A percentile compares a stretch with the other conserved stretches of the same genome.
Conservation (phyloP, 2,888 invertebrate species). For the Craniophora ligustri region DNA sequence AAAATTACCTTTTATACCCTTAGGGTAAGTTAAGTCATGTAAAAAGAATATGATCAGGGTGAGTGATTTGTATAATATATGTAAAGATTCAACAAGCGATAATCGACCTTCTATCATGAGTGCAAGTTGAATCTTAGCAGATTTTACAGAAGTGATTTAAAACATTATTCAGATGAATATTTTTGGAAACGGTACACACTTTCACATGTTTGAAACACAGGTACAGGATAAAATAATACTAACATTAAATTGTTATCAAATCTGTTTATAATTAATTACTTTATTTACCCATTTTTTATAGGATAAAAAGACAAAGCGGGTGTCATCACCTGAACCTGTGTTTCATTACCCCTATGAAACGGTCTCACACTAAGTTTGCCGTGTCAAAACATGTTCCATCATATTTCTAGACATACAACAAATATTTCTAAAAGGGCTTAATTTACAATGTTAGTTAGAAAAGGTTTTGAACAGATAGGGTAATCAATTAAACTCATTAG, state of each 20-base stretch:
- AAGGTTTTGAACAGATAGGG: background rate
- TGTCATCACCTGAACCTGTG: too few relatives aligned
- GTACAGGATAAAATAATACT: background rate
- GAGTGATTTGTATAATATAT: too few relatives aligned
- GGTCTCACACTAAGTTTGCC: background rate
- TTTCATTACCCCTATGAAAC: background rate
- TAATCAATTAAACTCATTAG: background rate
- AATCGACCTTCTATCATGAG: too few relatives aligned
- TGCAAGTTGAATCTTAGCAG: too few relatives aligned
- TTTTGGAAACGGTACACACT: slow-evolving; percentile 4
- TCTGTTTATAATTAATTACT: too few relatives aligned
- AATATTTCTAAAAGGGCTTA: background rate
- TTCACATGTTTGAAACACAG: background rate
- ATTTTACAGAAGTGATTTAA: background rate
- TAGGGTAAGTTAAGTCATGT: too few relatives aligned
- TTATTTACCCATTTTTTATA: too few relatives aligned
- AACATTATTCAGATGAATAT: background rate
- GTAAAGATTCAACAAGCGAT: too few relatives aligned
- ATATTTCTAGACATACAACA: background rate
- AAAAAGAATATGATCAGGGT: too few relatives aligned
- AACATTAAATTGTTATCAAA: too few relatives aligned
- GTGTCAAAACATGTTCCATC: slow-evolving; percentile 8
- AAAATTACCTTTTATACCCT: too few relatives aligned
- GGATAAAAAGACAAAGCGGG: too few relatives aligned
- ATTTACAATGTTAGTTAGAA: background rate